Evolutionary conservation across 2,888 invertebrate species (phyloP), one percentile per base, ranked within the genome.

Genomic region (Germaria angustata): DNA sequence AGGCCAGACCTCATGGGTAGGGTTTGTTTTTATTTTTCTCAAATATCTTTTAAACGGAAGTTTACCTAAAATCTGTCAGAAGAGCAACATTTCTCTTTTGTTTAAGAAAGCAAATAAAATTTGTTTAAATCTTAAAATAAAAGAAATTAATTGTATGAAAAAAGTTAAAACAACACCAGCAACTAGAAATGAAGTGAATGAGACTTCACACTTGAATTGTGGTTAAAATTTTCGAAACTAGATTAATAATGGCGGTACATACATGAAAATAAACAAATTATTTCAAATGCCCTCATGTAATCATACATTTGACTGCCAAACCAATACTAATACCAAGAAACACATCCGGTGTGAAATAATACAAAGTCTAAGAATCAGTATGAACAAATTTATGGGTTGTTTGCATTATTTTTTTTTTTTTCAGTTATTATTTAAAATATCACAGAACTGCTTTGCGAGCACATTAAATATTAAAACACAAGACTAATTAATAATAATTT

Each of bases 121-220:
- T 79, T 66, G 32, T 72, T 49, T 66, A 24, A 39, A 46, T 46
- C 55, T 49, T 61, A n/a, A 46, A 61, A 68, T 2, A 78, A 61
- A 53, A 8, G 15, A 49, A 61, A 65, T 32, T 24, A 8, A 34
- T 46, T 65, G 15, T 20, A 46, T 34, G 0, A 59, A 44, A 22
- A 75, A 20, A 73, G 13, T 8, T 34, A 73, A 49, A 36, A 69
- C 53, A 69, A 71, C 34, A 39, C n/a, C 24, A 79, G 39, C n/a
- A n/a, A n/a, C n/a, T 32, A 41, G 49, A 41, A 72, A 49, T 13
- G 9, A 53, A 59, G 63, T 63, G 59, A 41, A 69, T 44, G 53
- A 39, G 69, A 81, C 78, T 82, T 73, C 65, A 82, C 81, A 82
- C 81, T 82, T 82, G 78, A 82, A 82, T 82, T 82, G 81, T 65